These are phyloP conservation scores for Oriolus oriolus DNA, from an alignment of 2,113 vertebrate genomes.

Conservation along the genomic window DNA sequence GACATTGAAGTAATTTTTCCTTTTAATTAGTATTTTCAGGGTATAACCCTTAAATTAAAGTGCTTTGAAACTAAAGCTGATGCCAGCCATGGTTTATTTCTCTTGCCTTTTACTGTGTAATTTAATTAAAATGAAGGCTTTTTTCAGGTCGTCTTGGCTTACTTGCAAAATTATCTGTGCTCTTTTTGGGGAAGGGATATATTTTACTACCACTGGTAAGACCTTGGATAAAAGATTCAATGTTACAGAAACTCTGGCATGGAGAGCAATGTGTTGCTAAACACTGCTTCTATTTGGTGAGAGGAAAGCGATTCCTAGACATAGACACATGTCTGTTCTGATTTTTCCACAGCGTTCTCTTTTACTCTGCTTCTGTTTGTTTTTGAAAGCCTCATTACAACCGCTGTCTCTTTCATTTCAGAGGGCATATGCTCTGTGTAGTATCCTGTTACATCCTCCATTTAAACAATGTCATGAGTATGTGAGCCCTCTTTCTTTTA, in stretches of 20 bases:
- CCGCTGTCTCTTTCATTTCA: constrained; percentile 47
- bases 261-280: neutral
- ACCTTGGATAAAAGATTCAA: neutral
- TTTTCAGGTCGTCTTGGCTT: neutral
- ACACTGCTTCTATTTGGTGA: neutral
- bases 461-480: constrained; percentile 89
- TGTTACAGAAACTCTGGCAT: neutral
- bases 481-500: constrained; percentile 89
- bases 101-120: neutral
- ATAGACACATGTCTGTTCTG: neutral
- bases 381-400: neutral
- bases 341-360: neutral
- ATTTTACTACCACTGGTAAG: neutral
- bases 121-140: neutral
- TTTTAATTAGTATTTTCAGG: neutral
- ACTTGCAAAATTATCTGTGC: neutral
- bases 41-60: neutral
- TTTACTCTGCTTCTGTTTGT: neutral
- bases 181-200: neutral
- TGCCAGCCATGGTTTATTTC: neutral
- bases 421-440: constrained; percentile 80
- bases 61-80: neutral
- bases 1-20: neutral
- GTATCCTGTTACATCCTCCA: constrained; percentile 76
- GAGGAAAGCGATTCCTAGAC: neutral